Base-by-base conservation (phyloP, 2,797 vertebrate genomes). In the Alectoris magna region DNA sequence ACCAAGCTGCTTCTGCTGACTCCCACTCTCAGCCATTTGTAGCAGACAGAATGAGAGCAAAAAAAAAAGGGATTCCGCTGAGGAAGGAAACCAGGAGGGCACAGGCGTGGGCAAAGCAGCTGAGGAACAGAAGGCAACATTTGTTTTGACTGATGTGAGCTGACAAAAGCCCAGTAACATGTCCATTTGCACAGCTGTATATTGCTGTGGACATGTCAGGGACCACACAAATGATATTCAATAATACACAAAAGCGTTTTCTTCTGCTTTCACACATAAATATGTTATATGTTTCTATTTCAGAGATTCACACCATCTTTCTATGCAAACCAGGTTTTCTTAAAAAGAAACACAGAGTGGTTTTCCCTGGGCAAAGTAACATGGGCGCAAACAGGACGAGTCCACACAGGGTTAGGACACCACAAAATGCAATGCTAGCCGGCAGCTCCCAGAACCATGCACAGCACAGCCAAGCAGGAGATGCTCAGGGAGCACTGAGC, bases 61-160 rank as follows among this genome's bases (percentile, higher is more conserved):
- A 86, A 74, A 62, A 70, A 86, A 74, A 62, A 70, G 91, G 88
- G 85, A 93, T 94, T 94, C 86, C 88, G 79, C 60, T 14, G 83
- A 87, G 93, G 74, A 84, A 38, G 78, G 79, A 38, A 85, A 93
- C 17, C 83, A 73, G 68, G 89, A 92, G 87, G 64, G 64, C 89
- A 84, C 48, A 87, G 64, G 72, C 74, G 10, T 84, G 60, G 81
- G 94, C 89, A 94, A 67, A 76, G 85, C 93, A 91, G 89, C 85
- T 0, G 34, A 94, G 80, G 68, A 95, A 88, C 91, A 96, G 93
- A 96, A 96, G 91, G 93, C 92, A 81, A 74, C 89, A 59, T 82
- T 96, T 90, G 82, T 95, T 93, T 82, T 92, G 91, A 95, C 95
- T 95, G 92, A 95, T 96, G 83, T 34, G 88, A 95, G 56, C 89